These are phyloP conservation scores for Tetanocera ferruginea DNA, from an alignment of 2,888 invertebrate genomes.

Conservation along the genomic window DNA sequence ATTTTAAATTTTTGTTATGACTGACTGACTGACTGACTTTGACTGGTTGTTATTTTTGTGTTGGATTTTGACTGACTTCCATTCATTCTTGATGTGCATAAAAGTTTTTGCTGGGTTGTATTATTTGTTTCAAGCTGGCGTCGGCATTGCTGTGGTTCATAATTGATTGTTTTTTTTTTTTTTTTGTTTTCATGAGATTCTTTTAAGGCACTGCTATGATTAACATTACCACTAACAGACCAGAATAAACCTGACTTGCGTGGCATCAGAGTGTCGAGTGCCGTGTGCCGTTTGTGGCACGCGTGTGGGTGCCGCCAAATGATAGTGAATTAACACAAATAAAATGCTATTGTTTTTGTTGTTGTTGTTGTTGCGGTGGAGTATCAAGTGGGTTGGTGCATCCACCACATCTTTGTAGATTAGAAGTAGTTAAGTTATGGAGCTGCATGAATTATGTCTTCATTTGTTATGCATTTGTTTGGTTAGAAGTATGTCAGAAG, in stretches of 20 bases:
- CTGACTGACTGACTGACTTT: not conserved
- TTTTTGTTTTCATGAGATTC: not conserved
- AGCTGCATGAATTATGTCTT: slow-evolving; percentile 21
- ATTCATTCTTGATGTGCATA: no score
- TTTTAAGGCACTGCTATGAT: not conserved
- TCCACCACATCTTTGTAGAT: not conserved
- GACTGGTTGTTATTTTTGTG: not conserved
- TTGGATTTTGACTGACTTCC: no score
- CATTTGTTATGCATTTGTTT: slow-evolving; percentile 19
- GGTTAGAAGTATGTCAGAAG: slow-evolving; percentile 22
- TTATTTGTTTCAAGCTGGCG: not conserved
- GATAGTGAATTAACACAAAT: slow-evolving; percentile 18
- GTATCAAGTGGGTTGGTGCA: not conserved
- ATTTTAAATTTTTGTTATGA: not conserved
- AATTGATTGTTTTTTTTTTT: not conserved
- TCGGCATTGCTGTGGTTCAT: not conserved
- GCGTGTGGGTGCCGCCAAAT: slow-evolving; percentile 26
- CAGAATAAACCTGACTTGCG: not conserved
- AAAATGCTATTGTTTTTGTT: slow-evolving; percentile 14
- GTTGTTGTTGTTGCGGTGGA: slow-evolving; percentile 1
- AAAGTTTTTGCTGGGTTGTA: no score
- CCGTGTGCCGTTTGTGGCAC: not conserved
- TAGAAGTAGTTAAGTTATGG: not conserved
- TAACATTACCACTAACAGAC: not conserved
- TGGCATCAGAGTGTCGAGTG: not conserved